Conservation (phyloP, 37 sponge, comb jelly and placozoan genomes). For the Ianthella basta region DNA sequence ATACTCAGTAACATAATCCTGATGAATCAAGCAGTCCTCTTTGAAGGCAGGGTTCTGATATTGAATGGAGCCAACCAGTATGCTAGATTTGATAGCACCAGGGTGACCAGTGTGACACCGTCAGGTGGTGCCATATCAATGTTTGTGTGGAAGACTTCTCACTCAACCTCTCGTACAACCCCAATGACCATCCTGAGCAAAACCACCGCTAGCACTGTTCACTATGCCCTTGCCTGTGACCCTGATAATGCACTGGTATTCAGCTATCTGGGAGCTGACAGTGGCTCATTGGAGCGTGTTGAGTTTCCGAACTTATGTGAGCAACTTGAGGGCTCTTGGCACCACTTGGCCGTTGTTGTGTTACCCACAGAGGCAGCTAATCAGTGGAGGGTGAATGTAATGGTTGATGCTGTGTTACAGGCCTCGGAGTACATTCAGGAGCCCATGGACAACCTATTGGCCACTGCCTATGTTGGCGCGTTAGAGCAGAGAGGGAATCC, state of each 20-base stretch:
- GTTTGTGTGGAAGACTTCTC: slow-evolving; percentile 62
- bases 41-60: neutral
- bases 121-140: slow-evolving; percentile 47
- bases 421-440: neutral
- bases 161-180: neutral
- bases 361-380: neutral
- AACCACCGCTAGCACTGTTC: neutral
- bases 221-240: slow-evolving; percentile 41
- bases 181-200: slow-evolving; percentile 61
- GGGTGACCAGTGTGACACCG: neutral
- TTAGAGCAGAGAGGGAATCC: neutral
- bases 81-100: slow-evolving; percentile 29
- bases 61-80: slow-evolving; percentile 14
- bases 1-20: neutral
- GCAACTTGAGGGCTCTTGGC: slow-evolving; percentile 57
- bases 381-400: slow-evolving; percentile 43
- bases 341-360: slow-evolving; percentile 67
- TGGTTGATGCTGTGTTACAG: slow-evolving; percentile 51
- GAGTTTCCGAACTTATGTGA: slow-evolving; percentile 41
- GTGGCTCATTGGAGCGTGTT: slow-evolving; percentile 12
- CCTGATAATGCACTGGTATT: slow-evolving; percentile 45
- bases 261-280: slow-evolving; percentile 14
- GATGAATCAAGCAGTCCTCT: neutral
- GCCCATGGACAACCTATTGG: slow-evolving; percentile 40
- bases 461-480: slow-evolving; percentile 49